A percentile compares a stretch with the other conserved stretches of the same genome.
These are phyloP conservation scores for Arenicola marina DNA, from an alignment of 2,888 invertebrate species.

Conservation along the genomic window DNA sequence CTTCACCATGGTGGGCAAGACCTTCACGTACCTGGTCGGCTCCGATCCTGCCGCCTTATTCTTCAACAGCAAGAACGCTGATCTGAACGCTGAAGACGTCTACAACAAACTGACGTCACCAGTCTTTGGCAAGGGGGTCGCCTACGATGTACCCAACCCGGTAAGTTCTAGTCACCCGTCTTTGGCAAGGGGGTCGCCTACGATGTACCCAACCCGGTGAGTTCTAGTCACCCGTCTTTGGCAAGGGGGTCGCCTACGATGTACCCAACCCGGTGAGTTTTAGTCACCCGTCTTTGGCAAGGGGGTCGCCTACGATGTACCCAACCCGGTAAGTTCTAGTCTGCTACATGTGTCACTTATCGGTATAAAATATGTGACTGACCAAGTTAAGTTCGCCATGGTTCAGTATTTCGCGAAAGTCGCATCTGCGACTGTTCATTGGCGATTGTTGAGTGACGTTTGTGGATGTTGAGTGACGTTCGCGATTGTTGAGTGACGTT, in stretches of 20 bases:
- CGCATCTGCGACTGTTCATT: no score
- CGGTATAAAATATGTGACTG: no score
- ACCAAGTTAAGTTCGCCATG: no score
- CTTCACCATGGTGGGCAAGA: constrained; percentile 54
- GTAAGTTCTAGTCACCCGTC: constrained; percentile 42
- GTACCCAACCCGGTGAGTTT: constrained; percentile 44
- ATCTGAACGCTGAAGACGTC: constrained; percentile 53
- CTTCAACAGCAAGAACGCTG: constrained; percentile 54
- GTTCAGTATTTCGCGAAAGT: no score
- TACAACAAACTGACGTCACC: constrained; percentile 49
- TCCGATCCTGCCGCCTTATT: constrained; percentile 45
- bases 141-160: constrained; percentile 49
- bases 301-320: constrained; percentile 53
- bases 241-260: constrained; percentile 53
- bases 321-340: constrained; percentile 39
- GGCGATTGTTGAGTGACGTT: no score
- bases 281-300: constrained; percentile 55
- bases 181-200: constrained; percentile 55
- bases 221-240: constrained; percentile 54
- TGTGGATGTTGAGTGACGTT: no score
- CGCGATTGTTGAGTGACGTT: no score
- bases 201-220: constrained; percentile 47
- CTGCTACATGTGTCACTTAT: no score
- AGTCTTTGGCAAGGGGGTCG: constrained; percentile 54
- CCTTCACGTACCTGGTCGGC: constrained; percentile 52